These are phyloP conservation scores for Cherax quadricarinatus DNA, from an alignment of 1,140 invertebrate genomes.

Conservation along the genomic window DNA sequence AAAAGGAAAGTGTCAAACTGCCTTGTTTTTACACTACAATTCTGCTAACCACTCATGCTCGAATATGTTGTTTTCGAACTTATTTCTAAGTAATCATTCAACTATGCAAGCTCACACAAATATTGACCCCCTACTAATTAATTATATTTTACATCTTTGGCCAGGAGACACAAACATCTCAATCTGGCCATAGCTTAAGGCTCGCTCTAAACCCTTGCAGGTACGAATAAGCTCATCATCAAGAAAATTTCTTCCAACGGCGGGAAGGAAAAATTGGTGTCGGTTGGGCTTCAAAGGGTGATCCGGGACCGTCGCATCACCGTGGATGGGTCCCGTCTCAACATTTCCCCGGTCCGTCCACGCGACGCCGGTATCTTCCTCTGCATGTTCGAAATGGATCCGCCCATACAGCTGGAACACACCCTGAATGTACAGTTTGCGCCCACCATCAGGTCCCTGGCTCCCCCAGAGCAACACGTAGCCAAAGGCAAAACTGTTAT, in stretches of 20 bases:
- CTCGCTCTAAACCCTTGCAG: not conserved
- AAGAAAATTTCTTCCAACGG: conserved; percentile 41
- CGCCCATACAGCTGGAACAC: conserved; percentile 36
- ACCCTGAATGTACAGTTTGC: conserved; percentile 46
- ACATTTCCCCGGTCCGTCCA: conserved; percentile 30
- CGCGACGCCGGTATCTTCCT: conserved; percentile 30
- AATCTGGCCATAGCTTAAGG: too few relatives aligned
- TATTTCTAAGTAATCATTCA: too few relatives aligned
- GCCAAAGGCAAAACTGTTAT: conserved; percentile 6
- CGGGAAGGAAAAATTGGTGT: conserved; percentile 33
- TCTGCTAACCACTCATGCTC: too few relatives aligned
- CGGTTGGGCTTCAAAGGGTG: conserved; percentile 23
- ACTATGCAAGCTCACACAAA: too few relatives aligned
- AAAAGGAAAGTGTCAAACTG: too few relatives aligned
- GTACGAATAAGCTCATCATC: conserved; percentile 51
- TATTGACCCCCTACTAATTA: too few relatives aligned
- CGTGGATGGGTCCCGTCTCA: conserved; percentile 24
- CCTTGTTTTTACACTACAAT: too few relatives aligned
- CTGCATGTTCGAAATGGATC: conserved; percentile 45
- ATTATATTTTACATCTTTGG: too few relatives aligned
- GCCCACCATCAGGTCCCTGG: conserved; percentile 23
- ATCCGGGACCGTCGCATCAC: conserved; percentile 31
- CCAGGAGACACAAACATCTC: too few relatives aligned
- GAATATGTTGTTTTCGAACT: too few relatives aligned
- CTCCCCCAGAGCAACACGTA: conserved; percentile 31